These are phyloP conservation scores for Ennomos erosarius DNA, from an alignment of 2,888 invertebrate genomes.

Conservation along the genomic window DNA sequence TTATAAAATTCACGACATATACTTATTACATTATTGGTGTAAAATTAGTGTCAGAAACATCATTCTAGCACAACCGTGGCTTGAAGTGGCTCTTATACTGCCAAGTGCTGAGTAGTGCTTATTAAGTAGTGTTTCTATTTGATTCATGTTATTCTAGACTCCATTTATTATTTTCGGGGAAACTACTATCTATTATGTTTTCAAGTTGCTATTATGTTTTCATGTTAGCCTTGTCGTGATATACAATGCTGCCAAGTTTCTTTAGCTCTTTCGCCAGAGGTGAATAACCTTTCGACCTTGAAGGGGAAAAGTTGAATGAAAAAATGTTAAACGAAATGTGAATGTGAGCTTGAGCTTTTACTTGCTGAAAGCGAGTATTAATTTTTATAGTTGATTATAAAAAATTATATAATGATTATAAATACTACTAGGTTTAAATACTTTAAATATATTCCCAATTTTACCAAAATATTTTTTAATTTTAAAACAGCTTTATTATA, in stretches of 20 bases:
- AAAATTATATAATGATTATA: too few relatives aligned
- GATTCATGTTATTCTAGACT: constrained; percentile 18
- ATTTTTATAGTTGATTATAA: constrained; percentile 4
- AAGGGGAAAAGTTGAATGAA: constrained; percentile 23
- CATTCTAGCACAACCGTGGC: not conserved
- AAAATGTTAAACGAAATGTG: constrained; percentile 24
- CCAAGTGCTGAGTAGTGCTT: not conserved
- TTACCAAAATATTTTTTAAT: too few relatives aligned
- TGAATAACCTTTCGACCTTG: constrained; percentile 48
- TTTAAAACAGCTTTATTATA: not conserved
- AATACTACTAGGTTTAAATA: too few relatives aligned
- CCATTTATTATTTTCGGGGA: constrained; percentile 31
- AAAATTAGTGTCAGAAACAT: too few relatives aligned
- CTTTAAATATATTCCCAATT: too few relatives aligned
- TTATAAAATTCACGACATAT: too few relatives aligned
- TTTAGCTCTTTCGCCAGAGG: constrained; percentile 31
- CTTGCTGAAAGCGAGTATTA: constrained; percentile 24
- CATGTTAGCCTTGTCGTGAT: constrained; percentile 36
- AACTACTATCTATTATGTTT: constrained; percentile 29
- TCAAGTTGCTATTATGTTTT: constrained; percentile 32
- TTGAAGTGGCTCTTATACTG: not conserved
- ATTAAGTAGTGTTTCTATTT: not conserved
- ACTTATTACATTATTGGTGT: too few relatives aligned
- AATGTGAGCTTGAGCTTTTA: constrained; percentile 28
- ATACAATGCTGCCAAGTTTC: constrained; percentile 35